A percentile compares a stretch with the other conserved stretches of the same genome.
Conservation (phyloP, 1,140 invertebrate species). For the Drosophila albomicans region DNA sequence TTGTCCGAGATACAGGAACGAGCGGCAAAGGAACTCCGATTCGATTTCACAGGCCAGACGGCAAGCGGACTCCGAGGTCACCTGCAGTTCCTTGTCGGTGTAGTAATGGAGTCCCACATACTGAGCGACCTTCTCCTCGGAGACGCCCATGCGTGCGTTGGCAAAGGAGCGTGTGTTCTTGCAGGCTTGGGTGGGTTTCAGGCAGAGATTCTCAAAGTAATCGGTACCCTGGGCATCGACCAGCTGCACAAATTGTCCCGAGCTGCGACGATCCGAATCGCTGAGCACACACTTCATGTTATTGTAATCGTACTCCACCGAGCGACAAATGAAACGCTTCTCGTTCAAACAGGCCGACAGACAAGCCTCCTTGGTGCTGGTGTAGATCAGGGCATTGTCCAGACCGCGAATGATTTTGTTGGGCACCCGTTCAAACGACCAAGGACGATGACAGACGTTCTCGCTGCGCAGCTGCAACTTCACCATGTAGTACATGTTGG, state of each 20-base stretch:
- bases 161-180: slow-evolving; percentile 91
- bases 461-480: slow-evolving; percentile 96
- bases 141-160: slow-evolving; percentile 93
- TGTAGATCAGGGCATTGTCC: slow-evolving; percentile 96
- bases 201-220: slow-evolving; percentile 97
- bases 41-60: slow-evolving; percentile 95
- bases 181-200: slow-evolving; percentile 94
- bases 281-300: slow-evolving; percentile 95
- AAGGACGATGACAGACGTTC: slow-evolving; percentile 95
- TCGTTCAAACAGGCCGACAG: slow-evolving; percentile 96
- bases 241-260: slow-evolving; percentile 93
- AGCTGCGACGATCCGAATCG: slow-evolving; percentile 94
- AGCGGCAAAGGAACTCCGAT: slow-evolving; percentile 96
- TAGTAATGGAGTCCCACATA: slow-evolving; percentile 96
- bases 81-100: slow-evolving; percentile 96
- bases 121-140: slow-evolving; percentile 95
- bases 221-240: slow-evolving; percentile 96
- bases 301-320: slow-evolving; percentile 97
- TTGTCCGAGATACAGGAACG: slow-evolving; percentile 93
- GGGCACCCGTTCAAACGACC: slow-evolving; percentile 96
- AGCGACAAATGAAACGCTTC: slow-evolving; percentile 95
- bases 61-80: slow-evolving; percentile 93
- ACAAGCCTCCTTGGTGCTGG: slow-evolving; percentile 96
- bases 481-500: slow-evolving; percentile 98
- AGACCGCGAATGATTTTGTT: slow-evolving; percentile 95